Conservation (phyloP, 2,888 invertebrate species). For the Conistra vaccinii region DNA sequence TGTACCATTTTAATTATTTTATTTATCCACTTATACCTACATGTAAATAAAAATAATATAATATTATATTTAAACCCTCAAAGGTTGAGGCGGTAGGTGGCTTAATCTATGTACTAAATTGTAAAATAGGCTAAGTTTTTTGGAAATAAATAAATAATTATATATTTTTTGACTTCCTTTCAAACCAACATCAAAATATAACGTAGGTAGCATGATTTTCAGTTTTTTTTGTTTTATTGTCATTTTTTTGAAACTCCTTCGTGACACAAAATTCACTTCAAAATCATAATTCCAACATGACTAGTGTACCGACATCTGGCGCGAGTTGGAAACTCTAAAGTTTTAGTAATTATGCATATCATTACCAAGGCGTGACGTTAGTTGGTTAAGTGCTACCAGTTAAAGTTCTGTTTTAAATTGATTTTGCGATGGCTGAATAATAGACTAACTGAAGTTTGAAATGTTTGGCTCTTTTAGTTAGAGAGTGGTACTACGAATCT, state of each 20-base stretch:
- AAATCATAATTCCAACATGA: conserved; percentile 31
- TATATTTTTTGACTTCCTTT: not conserved
- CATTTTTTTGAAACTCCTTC: no score
- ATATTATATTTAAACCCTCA: no score
- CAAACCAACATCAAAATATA: not conserved
- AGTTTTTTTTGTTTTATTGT: no score
- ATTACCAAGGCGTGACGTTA: conserved; percentile 46
- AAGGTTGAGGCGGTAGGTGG: no score
- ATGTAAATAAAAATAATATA: no score
- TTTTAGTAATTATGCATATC: conserved; percentile 62
- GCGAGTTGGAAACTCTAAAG: conserved; percentile 46
- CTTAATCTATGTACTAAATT: no score
- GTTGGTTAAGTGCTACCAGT: conserved; percentile 46
- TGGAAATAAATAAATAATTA: not conserved
- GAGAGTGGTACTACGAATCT: not conserved
- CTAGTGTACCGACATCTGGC: conserved; percentile 45
- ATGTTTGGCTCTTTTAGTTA: conserved; percentile 18
- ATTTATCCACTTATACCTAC: not conserved
- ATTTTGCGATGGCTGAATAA: conserved; percentile 49
- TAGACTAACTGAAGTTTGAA: conserved; percentile 32
- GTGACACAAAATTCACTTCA: conserved; percentile 5
- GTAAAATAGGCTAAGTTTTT: no score
- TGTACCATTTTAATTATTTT: not conserved
- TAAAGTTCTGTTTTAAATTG: conserved; percentile 40
- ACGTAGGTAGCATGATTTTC: not conserved